Evolutionary conservation across 2,113 vertebrate genomes (phyloP), one percentile per base, ranked within the genome.

Genomic region (Mustela lutreola): DNA sequence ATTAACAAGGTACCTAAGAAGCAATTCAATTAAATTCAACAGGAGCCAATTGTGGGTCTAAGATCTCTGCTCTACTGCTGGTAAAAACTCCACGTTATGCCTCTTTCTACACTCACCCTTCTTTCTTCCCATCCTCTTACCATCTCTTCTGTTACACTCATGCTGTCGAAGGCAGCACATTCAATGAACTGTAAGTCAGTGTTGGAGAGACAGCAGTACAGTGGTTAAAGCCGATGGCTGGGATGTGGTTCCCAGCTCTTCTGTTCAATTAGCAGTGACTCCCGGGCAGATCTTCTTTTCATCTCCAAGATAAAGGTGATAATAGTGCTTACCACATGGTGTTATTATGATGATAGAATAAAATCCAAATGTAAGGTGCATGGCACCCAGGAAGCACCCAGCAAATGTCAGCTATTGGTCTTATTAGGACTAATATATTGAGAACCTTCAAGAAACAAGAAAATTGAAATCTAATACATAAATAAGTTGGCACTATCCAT

Each of bases 391-490:
- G 12, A 92, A 65, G 26, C 45, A 85, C 62, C 67, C 36, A 82
- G 65, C 50, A 76, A 56, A 96, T 81, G 86, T 75, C 48, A 63
- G 21, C n/a, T 90, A 19, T 67, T 92, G 81, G 58, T 83, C 60
- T 67, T 78, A 70, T 71, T 94, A 56, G 33, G 42, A 87, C 82
- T 92, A 94, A 28, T 88, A 82, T 48, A 48, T 24, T 81, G 53
- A 63, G 48, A 24, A 76, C 16, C 22, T 82, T 62, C 48, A 56
- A 80, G 22, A 80, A 94, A 83, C 42, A 90, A 95, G 26, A 93
- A 94, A 89, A 58, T 28, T 76, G 75, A n/a, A 95, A 56, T 82
- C 60, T 70, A 71, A 53, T 76, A 87, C 86, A 89, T 92, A 48
- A 95, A 70, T 39, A 91, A 84, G 19, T 16, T 92, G 56, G 39